Evolutionary conservation across 1,140 invertebrate species (phyloP).

Genomic region (Danaus plexippus): DNA sequence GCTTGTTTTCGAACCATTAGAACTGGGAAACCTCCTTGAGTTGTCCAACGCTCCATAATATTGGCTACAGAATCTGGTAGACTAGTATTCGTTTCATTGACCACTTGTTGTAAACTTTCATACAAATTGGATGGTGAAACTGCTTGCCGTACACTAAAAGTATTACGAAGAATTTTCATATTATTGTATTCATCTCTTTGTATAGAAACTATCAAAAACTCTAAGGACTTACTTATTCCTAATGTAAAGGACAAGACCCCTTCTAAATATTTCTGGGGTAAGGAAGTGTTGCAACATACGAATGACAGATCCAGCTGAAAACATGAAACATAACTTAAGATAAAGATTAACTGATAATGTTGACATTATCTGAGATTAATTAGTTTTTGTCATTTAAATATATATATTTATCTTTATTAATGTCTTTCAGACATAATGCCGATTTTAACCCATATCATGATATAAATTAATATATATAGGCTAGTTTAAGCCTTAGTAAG

Average conservation of each 20-base stretch:
- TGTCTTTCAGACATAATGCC: too few species aligned
- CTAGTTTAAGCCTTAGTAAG: too few species aligned
- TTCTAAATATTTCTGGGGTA: constrained; percentile 57
- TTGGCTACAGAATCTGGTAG: constrained; percentile 34
- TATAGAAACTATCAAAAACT: too few species aligned
- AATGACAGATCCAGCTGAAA: constrained; percentile 72
- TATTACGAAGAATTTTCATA: neutral
- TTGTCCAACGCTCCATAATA: constrained; percentile 78
- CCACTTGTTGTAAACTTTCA: constrained; percentile 72
- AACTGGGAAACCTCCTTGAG: constrained; percentile 78
- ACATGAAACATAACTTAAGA: constrained; percentile 10
- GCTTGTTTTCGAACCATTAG: constrained; percentile 46
- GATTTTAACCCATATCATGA: too few species aligned
- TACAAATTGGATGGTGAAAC: constrained; percentile 40
- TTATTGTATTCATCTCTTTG: too few species aligned
- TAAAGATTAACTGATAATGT: too few species aligned
- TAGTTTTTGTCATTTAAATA: too few species aligned
- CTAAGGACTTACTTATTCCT: constrained; percentile 48
- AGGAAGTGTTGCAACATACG: constrained; percentile 72
- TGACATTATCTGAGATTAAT: too few species aligned
- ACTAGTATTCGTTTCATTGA: constrained; percentile 35
- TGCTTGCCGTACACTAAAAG: constrained; percentile 34
- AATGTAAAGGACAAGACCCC: constrained; percentile 59
- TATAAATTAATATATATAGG: too few species aligned
- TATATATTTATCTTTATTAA: too few species aligned